Percentiles rank a stretch among this genome's conserved stretches.
Evolutionary conservation across 2,113 vertebrate genomes (phyloP).

Genomic region (Struthidea cinerea): DNA sequence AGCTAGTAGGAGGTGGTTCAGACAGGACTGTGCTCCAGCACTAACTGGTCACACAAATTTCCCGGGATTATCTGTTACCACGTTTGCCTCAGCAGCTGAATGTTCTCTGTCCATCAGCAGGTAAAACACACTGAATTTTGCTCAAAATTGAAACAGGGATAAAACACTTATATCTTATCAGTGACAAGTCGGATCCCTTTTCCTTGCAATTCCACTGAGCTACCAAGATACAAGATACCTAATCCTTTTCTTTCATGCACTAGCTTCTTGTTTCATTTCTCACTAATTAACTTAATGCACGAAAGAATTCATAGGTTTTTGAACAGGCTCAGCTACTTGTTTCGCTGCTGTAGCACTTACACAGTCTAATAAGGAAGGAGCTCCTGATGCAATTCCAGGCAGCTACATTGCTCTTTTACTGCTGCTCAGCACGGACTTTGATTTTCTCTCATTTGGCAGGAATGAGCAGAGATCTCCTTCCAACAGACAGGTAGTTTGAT

Average conservation of each 20-base stretch:
- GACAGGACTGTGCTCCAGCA: background rate
- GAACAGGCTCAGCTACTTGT: background rate
- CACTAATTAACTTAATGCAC: conserved; percentile 34
- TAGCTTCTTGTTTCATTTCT: conserved; percentile 32
- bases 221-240: background rate
- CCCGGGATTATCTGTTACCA: background rate
- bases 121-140: background rate
- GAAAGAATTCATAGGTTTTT: conserved; percentile 1
- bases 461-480: background rate
- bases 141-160: background rate
- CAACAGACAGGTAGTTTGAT: background rate
- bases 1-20: background rate
- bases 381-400: background rate
- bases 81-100: background rate
- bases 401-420: background rate
- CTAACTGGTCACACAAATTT: background rate
- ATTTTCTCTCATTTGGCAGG: background rate
- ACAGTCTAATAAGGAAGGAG: background rate
- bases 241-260: background rate
- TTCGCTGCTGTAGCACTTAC: background rate
- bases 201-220: background rate
- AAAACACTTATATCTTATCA: background rate
- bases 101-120: background rate
- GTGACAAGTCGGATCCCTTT: background rate
- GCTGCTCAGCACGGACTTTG: background rate